Evolutionary conservation across 2,888 invertebrate species (phyloP).

Genomic region (Periphyllus acericola): DNA sequence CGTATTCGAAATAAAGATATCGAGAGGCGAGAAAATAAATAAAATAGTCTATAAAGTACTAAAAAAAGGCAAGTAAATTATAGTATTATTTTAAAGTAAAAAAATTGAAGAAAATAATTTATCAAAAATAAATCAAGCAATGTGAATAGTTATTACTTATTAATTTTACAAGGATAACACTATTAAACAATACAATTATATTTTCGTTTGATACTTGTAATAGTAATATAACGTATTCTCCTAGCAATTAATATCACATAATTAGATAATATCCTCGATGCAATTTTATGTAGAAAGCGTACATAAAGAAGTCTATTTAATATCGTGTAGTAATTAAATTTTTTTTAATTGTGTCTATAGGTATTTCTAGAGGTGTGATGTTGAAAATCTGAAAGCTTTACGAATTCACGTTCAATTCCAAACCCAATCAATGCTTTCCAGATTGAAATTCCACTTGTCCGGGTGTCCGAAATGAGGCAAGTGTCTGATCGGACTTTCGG

Average conservation of each 20-base stretch:
- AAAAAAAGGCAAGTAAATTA: not conserved
- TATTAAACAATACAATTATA: not conserved
- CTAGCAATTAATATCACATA: not conserved
- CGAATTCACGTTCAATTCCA: conserved; percentile 62
- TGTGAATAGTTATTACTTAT: not conserved
- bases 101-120: not conserved
- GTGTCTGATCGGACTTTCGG: conserved; percentile 73
- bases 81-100: not conserved
- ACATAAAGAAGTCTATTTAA: not conserved
- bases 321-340: not conserved
- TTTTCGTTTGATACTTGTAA: not conserved
- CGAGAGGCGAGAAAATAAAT: conserved; percentile 4
- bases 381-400: not conserved
- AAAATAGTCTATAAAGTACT: conserved; percentile 34
- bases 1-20: conserved; percentile 24
- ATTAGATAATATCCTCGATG: not conserved
- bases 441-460: conserved; percentile 78
- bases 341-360: not conserved
- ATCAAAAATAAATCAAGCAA: not conserved
- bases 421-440: conserved; percentile 67
- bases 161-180: not conserved
- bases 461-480: conserved; percentile 78
- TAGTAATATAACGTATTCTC: not conserved
- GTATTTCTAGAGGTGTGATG: not conserved
- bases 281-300: not conserved